Evolutionary conservation across 2,888 invertebrate genomes (phyloP), one percentile per base, ranked within the genome.

Genomic region (Nezara viridula): DNA sequence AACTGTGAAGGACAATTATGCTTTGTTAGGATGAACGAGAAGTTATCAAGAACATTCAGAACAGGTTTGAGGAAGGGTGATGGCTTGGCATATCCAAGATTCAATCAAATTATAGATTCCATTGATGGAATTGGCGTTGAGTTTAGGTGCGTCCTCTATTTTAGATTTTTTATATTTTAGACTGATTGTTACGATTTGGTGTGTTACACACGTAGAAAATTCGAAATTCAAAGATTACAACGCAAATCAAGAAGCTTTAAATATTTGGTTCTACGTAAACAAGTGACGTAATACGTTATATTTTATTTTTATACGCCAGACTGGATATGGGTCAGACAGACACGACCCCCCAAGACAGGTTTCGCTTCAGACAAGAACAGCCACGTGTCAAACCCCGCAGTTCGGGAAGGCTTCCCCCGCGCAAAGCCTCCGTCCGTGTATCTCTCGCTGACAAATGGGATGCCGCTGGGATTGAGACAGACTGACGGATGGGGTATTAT

Each of bases 401-500:
- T 81, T 81, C 81, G 44, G 44, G n/a, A 81, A 81, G 37, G 10
- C 44, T 81, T 47, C 81, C 81, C 24, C 14, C 44, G 81, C 16
- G 81, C n/a, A 47, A 81, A 81, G 3, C 81, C 81, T 21, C 40
- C 44, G 81, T 10, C 24, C 14, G 44, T 24, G 44, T 81, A n/a
- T 12, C n/a, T 12, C n/a, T n/a, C 40, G n/a, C 81, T 81, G 81
- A 81, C 81, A 81, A 81, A 81, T 81, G 81, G 81, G 81, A 81
- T n/a, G 81, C 44, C 40, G 32, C 66, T 37, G 66, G 66, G 66
- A 73, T 73, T 73, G 44, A n/a, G 81, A 81, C 81, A 44, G 81
- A 3, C 44, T 81, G 81, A 81, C 81, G 81, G 81, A 81, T 81
- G 81, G 81, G 81, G n/a, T 81, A 81, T 81, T 81, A 81, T 81